Conservation (phyloP, 2,797 vertebrate genomes). For the Potorous gilbertii region DNA sequence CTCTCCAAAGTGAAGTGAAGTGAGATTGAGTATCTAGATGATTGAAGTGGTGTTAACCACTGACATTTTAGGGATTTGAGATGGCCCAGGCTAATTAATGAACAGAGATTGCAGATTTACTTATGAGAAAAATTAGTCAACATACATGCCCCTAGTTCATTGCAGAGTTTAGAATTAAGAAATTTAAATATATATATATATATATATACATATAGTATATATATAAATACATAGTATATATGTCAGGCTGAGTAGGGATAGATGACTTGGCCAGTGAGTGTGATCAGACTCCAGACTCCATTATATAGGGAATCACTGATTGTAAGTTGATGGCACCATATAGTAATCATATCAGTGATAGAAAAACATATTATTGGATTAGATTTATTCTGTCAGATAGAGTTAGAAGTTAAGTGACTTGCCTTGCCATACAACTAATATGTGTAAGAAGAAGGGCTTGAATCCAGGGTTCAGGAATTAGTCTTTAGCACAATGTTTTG, state of each 20-base stretch:
- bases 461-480: neutral
- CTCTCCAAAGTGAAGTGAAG: neutral
- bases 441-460: no score
- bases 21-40: neutral
- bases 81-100: neutral
- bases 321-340: constrained; percentile 42
- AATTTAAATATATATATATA: neutral
- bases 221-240: neutral
- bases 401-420: neutral
- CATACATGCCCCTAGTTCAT: neutral
- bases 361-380: neutral
- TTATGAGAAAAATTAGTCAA: neutral
- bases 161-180: neutral
- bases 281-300: neutral
- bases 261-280: neutral
- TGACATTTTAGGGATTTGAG: neutral
- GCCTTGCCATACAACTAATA: no score
- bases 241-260: neutral
- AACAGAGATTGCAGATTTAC: neutral
- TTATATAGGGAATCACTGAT: neutral
- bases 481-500: neutral
- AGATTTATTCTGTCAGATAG: neutral
- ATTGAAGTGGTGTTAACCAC: neutral
- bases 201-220: no score
- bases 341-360: neutral